Base-by-base conservation (phyloP, 2,888 invertebrate species). In the Lissocephala sabroskyi region DNA sequence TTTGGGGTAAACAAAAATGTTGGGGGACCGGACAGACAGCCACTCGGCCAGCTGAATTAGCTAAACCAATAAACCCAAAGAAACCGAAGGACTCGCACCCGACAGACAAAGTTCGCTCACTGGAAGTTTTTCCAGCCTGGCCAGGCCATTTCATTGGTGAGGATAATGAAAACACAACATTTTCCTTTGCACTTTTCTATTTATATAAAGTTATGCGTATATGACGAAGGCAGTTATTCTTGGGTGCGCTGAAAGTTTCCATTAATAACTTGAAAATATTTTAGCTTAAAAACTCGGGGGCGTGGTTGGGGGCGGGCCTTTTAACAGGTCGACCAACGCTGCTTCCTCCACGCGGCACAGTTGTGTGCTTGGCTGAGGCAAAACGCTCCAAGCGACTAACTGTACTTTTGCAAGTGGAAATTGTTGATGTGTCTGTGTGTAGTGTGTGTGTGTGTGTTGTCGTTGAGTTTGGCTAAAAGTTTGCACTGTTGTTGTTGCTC, bases 91-190 rank as follows among this genome's bases (percentile, higher is more conserved):
- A 23, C 23, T n/a, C 18, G 16, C 6, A n/a, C n/a, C n/a, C n/a
- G n/a, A n/a, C n/a, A n/a, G n/a, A n/a, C n/a, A 3, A 23, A 23
- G 4, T 23, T 23, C 23, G 32, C n/a, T n/a, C 13, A 13, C 32
- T 11, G 3, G 3, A n/a, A 32, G 13, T 32, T 11, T 13, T 10
- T n/a, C 32, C 32, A 32, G 10, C 32, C 32, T 6, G 10, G 7
- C 23, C 23, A 7, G 37, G 37, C 10, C 17, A 16, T 44, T 11
- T 36, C 14, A 29, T 17, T 52, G 39, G 53, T 52, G 55, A 58
- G 44, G 64, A 70, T 78, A 70, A 77, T 75, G 75, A 66, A 77
- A 77, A 63, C 78, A 74, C 75, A 78, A 78, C 71, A 78, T 78
- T 73, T 23, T 77, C 66, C 64, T 78, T 77, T 64, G 71, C 67